Conservation (phyloP, 1,140 invertebrate genomes). For the Solenopsis fugax region DNA sequence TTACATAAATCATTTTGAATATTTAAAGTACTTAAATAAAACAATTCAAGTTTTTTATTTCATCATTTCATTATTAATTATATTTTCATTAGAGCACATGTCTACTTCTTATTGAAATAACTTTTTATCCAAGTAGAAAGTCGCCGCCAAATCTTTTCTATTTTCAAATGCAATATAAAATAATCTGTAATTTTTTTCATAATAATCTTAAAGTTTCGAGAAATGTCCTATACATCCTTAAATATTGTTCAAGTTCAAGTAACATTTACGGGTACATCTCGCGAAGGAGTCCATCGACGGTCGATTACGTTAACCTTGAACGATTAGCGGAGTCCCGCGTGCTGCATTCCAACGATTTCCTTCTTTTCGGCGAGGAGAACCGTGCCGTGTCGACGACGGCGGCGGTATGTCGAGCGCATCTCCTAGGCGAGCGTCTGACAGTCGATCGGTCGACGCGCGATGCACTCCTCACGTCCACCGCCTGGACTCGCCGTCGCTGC, state of each 20-base stretch:
- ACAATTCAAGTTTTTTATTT: too few relatives aligned
- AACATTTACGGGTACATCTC: neutral
- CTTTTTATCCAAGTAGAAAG: too few relatives aligned
- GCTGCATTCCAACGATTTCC: slow-evolving; percentile 34
- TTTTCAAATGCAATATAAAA: too few relatives aligned
- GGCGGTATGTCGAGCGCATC: slow-evolving; percentile 14
- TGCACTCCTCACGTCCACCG: slow-evolving; percentile 60
- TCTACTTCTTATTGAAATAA: too few relatives aligned
- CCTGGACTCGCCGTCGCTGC: slow-evolving; percentile 31
- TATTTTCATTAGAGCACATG: too few relatives aligned
- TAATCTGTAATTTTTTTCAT: too few relatives aligned
- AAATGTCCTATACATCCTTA: too few relatives aligned
- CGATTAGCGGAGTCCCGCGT: slow-evolving; percentile 18
- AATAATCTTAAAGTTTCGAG: too few relatives aligned
- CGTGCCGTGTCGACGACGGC: neutral
- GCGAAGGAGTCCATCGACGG: neutral
- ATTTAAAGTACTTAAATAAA: too few relatives aligned
- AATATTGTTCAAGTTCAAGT: neutral
- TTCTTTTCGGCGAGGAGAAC: slow-evolving; percentile 24
- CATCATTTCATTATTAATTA: too few relatives aligned
- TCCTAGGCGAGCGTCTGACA: slow-evolving; percentile 40
- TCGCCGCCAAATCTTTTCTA: too few relatives aligned
- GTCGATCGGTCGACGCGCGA: slow-evolving; percentile 50
- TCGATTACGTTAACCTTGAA: slow-evolving; percentile 46
- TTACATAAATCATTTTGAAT: too few relatives aligned